Evolutionary conservation across 2,888 invertebrate species (phyloP).

Genomic region (Ophion slaviceki): DNA sequence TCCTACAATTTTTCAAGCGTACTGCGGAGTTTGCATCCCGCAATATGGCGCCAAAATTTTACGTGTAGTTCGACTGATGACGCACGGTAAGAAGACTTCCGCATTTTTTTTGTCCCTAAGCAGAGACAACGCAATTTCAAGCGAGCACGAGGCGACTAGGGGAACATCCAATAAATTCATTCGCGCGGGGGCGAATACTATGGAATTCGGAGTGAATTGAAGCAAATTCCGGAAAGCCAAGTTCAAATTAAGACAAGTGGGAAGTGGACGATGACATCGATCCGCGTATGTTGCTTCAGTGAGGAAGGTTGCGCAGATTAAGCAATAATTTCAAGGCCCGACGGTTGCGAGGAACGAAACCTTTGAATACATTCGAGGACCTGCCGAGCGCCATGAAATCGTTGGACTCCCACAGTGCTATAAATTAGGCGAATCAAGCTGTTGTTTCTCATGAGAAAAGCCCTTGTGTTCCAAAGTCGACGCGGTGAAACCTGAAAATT

Average conservation of each 20-base stretch:
- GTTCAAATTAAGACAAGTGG: constrained; percentile 47
- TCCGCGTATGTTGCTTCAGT: constrained; percentile 15
- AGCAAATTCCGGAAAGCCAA: constrained; percentile 1
- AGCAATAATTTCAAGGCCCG: constrained; percentile 45
- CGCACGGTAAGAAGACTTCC: no score
- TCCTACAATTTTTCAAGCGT: no score
- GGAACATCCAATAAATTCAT: background rate
- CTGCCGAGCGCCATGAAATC: constrained; percentile 17
- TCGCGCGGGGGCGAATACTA: background rate
- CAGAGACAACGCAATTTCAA: background rate
- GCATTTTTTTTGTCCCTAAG: background rate
- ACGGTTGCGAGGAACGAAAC: constrained; percentile 22
- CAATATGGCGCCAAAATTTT: no score
- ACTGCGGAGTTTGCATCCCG: no score
- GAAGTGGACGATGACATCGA: constrained; percentile 32
- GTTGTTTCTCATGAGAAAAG: constrained; percentile 27
- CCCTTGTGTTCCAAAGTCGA: constrained; percentile 22
- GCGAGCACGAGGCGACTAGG: no score
- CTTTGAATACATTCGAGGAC: background rate
- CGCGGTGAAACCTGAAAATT: constrained; percentile 46
- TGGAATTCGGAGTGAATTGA: constrained; percentile 12
- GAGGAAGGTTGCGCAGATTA: constrained; percentile 30
- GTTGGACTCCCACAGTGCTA: constrained; percentile 24
- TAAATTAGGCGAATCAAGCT: constrained; percentile 30
- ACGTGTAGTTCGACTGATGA: no score